Percentiles rank a stretch among this genome's conserved stretches.
Evolutionary conservation across 2,888 invertebrate species (phyloP).

Genomic region (Lacanobia wlatinum): DNA sequence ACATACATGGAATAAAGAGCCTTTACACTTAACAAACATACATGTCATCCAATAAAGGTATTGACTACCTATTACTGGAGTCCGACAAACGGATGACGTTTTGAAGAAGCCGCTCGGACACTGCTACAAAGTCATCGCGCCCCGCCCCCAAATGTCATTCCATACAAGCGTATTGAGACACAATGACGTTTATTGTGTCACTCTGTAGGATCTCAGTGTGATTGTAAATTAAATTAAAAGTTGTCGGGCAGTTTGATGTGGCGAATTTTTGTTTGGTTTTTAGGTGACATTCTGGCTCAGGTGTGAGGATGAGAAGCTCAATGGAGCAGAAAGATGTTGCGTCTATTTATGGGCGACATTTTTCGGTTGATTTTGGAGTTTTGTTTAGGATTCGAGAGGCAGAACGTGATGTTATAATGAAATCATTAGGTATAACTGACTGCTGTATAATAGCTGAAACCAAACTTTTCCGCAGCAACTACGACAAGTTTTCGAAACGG

Average conservation of each 20-base stretch:
- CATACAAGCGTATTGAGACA: conserved; percentile 41
- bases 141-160: conserved; percentile 72
- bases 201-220: conserved; percentile 31
- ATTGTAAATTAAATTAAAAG: conserved; percentile 79
- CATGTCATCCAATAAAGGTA: conserved; percentile 69
- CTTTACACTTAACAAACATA: conserved; percentile 71
- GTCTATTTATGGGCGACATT: conserved; percentile 42
- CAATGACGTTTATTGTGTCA: conserved; percentile 52
- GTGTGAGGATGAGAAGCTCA: conserved; percentile 46
- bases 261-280: conserved; percentile 88
- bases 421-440: neutral
- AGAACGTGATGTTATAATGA: neutral
- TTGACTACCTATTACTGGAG: conserved; percentile 62
- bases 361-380: conserved; percentile 28
- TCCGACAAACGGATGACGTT: conserved; percentile 68
- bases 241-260: conserved; percentile 83
- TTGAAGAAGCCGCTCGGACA: conserved; percentile 64
- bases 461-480: neutral
- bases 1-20: conserved; percentile 66
- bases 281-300: conserved; percentile 64
- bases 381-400: conserved; percentile 9
- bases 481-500: neutral
- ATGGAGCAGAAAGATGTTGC: conserved; percentile 50
- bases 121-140: conserved; percentile 73
- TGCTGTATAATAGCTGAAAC: neutral